Percentiles rank a stretch among this genome's conserved stretches.
Evolutionary conservation across 2,797 vertebrate species (phyloP).

Genomic region (Mormyrus hasselquistii): DNA sequence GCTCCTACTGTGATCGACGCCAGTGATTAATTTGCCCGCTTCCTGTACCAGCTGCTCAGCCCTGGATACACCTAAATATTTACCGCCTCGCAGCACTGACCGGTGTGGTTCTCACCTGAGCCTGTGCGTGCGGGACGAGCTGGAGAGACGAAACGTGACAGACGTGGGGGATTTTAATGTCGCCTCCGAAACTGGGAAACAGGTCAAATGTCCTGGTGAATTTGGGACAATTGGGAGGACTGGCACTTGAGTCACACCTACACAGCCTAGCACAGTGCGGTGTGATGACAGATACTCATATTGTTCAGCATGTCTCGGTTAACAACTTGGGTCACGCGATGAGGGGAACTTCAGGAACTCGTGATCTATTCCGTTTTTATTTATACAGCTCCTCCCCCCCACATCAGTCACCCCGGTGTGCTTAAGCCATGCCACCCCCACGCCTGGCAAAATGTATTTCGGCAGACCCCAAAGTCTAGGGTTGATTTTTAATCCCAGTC

Average conservation of each 20-base stretch:
- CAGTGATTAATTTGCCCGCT: constrained; percentile 47
- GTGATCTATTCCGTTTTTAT: background rate
- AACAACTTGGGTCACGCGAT: background rate
- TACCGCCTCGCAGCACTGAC: constrained; percentile 26
- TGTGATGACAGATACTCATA: background rate
- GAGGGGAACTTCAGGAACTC: background rate
- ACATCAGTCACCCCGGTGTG: background rate
- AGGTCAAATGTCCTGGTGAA: constrained; percentile 30
- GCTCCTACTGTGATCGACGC: constrained; percentile 48
- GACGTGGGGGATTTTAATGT: background rate
- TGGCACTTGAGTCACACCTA: background rate
- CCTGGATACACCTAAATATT: constrained; percentile 54
- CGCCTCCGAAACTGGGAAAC: constrained; percentile 9
- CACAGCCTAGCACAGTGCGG: background rate
- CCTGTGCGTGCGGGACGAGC: constrained; percentile 29
- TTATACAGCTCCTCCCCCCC: background rate
- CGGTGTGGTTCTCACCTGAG: constrained; percentile 14
- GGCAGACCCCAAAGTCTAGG: background rate
- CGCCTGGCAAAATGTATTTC: background rate
- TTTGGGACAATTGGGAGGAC: constrained; percentile 9
- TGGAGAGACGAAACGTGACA: background rate
- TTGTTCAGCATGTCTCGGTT: background rate
- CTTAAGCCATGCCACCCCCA: background rate
- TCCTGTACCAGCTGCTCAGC: constrained; percentile 26
- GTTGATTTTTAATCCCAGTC: background rate